Conservation (phyloP, 2,888 invertebrate species). For the Spodoptera picta region DNA sequence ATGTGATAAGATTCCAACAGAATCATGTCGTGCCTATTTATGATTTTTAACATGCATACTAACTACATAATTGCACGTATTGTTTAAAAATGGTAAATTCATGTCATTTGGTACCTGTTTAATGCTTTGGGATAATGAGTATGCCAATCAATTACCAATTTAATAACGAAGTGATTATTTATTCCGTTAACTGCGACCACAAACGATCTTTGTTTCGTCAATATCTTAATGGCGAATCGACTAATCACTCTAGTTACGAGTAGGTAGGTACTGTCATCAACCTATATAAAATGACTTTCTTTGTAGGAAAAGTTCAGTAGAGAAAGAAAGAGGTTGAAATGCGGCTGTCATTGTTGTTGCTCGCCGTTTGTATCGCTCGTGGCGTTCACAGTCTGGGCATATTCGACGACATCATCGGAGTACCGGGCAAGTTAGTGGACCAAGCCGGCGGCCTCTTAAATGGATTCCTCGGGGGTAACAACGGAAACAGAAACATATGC, state of each 20-base stretch:
- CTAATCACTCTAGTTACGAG: background rate
- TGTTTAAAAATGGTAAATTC: background rate
- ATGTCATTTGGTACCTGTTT: no score
- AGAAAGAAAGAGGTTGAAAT: slow-evolving; percentile 9
- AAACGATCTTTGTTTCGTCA: background rate
- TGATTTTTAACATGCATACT: no score
- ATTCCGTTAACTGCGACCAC: background rate
- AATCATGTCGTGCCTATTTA: no score
- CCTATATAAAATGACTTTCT: background rate
- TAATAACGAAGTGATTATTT: no score
- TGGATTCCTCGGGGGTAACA: slow-evolving; percentile 17
- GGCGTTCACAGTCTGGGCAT: slow-evolving; percentile 12
- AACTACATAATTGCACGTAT: no score
- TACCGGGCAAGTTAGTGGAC: background rate
- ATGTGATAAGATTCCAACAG: no score
- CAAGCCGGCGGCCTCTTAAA: slow-evolving; percentile 5
- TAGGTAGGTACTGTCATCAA: background rate
- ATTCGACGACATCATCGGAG: background rate
- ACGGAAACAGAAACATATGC: slow-evolving; percentile 18
- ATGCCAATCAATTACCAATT: no score
- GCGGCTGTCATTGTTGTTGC: slow-evolving; percentile 7
- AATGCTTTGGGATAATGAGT: no score
- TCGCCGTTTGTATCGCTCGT: slow-evolving; percentile 36
- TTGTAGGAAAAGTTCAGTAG: background rate
- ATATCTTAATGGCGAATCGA: background rate